These are phyloP conservation scores for Portunus trituberculatus DNA, from an alignment of 1,140 invertebrate species.

Conservation along the genomic window DNA sequence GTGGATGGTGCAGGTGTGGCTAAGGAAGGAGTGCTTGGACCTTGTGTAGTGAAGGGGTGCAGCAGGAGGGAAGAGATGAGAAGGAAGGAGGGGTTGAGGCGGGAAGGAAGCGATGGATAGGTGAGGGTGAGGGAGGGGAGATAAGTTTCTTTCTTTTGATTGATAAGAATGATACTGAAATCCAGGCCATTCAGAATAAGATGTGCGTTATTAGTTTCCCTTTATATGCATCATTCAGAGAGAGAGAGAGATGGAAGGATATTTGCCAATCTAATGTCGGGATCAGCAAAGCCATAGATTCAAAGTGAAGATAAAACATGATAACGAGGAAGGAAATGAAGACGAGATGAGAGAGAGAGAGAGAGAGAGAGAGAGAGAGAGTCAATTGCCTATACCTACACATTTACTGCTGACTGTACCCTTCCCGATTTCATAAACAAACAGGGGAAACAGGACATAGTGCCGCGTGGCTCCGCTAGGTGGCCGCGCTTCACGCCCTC, in stretches of 20 bases:
- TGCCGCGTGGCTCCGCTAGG: neutral
- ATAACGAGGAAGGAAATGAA: neutral
- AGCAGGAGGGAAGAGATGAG: neutral
- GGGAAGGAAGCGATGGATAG: neutral
- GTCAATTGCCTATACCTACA: neutral
- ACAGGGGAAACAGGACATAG: neutral
- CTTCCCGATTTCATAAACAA: neutral
- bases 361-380: constrained; percentile 47
- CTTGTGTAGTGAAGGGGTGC: neutral
- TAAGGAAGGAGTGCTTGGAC: neutral
- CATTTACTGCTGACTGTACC: no score
- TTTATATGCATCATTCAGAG: neutral
- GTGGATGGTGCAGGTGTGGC: neutral
- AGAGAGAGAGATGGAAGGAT: neutral
- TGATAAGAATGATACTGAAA: neutral
- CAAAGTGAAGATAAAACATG: neutral
- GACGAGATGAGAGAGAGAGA: neutral
- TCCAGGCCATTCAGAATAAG: neutral
- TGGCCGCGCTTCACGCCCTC: neutral
- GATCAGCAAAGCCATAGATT: neutral
- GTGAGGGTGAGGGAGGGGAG: neutral
- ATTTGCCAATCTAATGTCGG: neutral
- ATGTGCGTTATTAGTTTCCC: neutral
- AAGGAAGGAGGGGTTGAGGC: neutral
- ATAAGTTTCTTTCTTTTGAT: neutral